Evolutionary conservation across 2,113 vertebrate species (phyloP).

Genomic region (Pogona vitticeps): DNA sequence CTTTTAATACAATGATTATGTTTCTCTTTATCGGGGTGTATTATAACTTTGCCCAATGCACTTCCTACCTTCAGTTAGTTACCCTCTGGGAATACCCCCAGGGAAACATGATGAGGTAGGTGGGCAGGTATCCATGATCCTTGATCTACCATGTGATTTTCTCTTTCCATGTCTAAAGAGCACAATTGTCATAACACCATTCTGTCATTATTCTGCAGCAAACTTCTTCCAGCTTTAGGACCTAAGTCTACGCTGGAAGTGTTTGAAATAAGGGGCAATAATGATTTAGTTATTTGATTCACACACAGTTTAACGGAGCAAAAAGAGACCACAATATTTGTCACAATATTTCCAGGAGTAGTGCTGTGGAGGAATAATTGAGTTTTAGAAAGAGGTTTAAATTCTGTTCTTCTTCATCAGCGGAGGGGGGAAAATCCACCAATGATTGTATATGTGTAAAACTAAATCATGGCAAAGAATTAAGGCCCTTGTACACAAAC

Average conservation of each 20-base stretch:
- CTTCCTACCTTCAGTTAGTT: neutral
- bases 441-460: too few relatives aligned
- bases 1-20: neutral
- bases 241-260: neutral
- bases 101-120: neutral
- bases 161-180: too few relatives aligned
- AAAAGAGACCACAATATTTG: too few relatives aligned
- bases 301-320: neutral
- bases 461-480: too few relatives aligned
- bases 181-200: neutral
- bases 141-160: neutral
- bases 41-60: neutral
- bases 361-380: too few relatives aligned
- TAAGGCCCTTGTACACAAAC: too few relatives aligned
- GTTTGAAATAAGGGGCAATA: neutral
- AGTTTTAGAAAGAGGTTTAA: neutral
- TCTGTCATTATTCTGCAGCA: neutral
- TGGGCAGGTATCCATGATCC: neutral
- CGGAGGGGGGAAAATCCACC: too few relatives aligned
- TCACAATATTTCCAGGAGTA: too few relatives aligned
- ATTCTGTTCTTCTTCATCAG: too few relatives aligned
- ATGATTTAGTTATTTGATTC: neutral
- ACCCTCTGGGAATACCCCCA: neutral
- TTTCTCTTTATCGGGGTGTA: neutral
- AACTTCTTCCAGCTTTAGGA: neutral